phyloP scores from a whole-genome alignment of 2,888 invertebrate genomes.

The Hecatera dysodea region DNA sequence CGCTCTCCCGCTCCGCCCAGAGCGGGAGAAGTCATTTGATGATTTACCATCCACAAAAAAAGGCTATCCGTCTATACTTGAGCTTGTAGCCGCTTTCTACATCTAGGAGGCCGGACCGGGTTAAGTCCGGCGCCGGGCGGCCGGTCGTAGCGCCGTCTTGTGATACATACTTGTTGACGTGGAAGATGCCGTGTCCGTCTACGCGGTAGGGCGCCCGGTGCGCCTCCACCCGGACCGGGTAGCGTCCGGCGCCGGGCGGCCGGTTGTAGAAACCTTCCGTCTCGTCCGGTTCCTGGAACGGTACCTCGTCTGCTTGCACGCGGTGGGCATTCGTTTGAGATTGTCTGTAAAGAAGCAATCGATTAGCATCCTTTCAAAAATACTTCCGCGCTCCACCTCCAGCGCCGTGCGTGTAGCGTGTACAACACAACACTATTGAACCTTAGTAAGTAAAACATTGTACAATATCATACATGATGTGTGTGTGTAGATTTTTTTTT shows the following conservation, averaged over 20 bases:
- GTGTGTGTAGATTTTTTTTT: too few relatives aligned
- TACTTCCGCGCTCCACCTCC: background rate
- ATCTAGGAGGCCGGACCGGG: background rate
- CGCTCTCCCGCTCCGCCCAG: too few relatives aligned
- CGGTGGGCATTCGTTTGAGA: conserved; percentile 39
- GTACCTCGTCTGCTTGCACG: conserved; percentile 75
- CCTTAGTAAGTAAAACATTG: background rate
- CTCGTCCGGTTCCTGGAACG: conserved; percentile 76
- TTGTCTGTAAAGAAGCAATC: conserved; percentile 23
- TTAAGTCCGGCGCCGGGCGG: too few relatives aligned
- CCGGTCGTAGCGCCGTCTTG: too few relatives aligned
- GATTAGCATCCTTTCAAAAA: background rate
- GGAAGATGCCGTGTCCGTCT: conserved; percentile 60
- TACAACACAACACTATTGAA: background rate
- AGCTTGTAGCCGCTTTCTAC: background rate
- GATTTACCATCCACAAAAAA: too few relatives aligned
- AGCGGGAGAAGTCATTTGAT: too few relatives aligned
- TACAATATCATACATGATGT: too few relatives aligned
- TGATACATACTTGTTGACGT: conserved; percentile 55
- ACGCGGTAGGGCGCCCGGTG: conserved; percentile 62
- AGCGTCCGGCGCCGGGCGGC: conserved; percentile 76
- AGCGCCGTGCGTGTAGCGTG: background rate
- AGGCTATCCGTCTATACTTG: background rate
- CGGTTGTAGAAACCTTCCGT: conserved; percentile 85
- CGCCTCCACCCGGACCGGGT: conserved; percentile 76